Evolutionary conservation across 1,140 invertebrate genomes (phyloP).

Genomic region (Nomia melanderi): DNA sequence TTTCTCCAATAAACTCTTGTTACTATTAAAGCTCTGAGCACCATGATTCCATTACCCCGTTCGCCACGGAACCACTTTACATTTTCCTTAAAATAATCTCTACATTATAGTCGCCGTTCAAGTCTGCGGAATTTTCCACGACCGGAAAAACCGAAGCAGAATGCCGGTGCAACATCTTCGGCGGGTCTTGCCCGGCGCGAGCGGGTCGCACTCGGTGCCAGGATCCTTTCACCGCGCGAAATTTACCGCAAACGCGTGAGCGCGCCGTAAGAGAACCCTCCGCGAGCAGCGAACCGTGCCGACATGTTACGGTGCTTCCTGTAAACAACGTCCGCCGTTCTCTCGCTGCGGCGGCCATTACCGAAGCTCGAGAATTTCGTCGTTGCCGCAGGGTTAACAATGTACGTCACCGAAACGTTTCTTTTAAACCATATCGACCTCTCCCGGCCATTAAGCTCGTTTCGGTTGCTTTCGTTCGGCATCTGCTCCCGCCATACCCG

Average conservation of each 20-base stretch:
- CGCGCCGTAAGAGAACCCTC: not conserved
- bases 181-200: not conserved
- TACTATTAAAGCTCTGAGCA: too few relatives aligned
- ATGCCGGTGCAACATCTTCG: not conserved
- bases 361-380: slow-evolving; percentile 1
- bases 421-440: not conserved
- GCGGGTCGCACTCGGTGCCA: not conserved
- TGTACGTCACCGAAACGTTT: not conserved
- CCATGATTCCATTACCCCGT: too few relatives aligned
- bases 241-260: slow-evolving; percentile 2
- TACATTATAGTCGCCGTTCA: not conserved
- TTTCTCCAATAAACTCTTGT: too few relatives aligned
- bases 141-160: not conserved
- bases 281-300: not conserved
- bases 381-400: not conserved
- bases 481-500: not conserved
- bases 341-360: not conserved
- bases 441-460: not conserved
- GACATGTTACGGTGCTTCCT: slow-evolving; percentile 5
- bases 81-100: too few relatives aligned
- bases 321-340: slow-evolving; percentile 11
- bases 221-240: not conserved
- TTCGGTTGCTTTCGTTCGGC: not conserved
- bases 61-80: too few relatives aligned
- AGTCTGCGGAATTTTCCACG: not conserved